phyloP scores from a whole-genome alignment of 2,888 invertebrate genomes.

The Lingula anatina region DNA sequence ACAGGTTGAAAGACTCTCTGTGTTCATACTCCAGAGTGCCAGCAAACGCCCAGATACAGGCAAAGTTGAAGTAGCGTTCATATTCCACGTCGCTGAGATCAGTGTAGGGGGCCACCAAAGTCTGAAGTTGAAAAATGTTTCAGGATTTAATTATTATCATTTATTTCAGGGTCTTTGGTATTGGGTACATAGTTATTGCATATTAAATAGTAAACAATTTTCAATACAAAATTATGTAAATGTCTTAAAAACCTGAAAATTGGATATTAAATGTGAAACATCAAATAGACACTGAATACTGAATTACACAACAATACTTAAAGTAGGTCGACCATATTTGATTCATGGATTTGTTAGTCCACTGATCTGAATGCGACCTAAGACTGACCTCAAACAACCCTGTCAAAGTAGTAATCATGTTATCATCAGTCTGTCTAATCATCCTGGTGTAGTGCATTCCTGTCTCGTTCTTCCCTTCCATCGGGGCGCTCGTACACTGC shows the following conservation, averaged over 20 bases:
- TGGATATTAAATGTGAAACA: background rate
- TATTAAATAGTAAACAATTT: background rate
- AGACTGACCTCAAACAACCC: constrained; percentile 42
- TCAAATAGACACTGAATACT: constrained; percentile 22
- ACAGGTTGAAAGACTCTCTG: constrained; percentile 40
- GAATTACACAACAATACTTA: constrained; percentile 5
- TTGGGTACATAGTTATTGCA: background rate
- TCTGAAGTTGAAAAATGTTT: too few species aligned
- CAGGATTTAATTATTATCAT: too few species aligned
- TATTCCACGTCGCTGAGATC: constrained; percentile 42
- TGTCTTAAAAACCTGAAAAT: background rate
- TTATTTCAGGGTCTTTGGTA: too few species aligned
- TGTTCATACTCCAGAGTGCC: constrained; percentile 37
- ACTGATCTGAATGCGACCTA: background rate
- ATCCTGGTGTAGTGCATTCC: constrained; percentile 27
- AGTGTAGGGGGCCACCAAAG: constrained; percentile 14
- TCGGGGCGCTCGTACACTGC: constrained; percentile 30
- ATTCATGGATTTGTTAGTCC: background rate
- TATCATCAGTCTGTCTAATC: constrained; percentile 34
- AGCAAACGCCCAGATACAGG: constrained; percentile 48
- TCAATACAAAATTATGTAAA: constrained; percentile 1
- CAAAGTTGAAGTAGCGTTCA: constrained; percentile 47
- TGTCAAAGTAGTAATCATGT: constrained; percentile 46
- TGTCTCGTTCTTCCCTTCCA: constrained; percentile 13
- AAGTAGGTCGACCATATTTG: background rate